These are phyloP conservation scores for Protophormia terraenovae DNA, from an alignment of 2,888 invertebrate genomes.

Conservation along the genomic window DNA sequence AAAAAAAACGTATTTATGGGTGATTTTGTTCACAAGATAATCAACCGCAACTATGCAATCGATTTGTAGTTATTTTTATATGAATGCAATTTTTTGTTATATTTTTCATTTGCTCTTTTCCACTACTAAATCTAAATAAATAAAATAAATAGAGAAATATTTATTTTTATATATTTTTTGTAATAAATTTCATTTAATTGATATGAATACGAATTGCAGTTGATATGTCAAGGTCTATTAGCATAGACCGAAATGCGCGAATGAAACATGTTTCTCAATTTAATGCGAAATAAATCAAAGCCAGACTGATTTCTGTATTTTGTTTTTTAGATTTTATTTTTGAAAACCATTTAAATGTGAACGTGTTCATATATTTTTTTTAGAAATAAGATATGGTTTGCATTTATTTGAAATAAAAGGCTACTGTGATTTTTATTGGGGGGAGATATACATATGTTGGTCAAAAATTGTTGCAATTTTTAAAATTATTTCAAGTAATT, in stretches of 20 bases:
- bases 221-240: conserved; percentile 69
- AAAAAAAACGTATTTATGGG: conserved; percentile 50
- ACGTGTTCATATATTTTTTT: conserved; percentile 3
- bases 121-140: conserved; percentile 34
- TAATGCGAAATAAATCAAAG: conserved; percentile 64
- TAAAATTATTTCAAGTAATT: not conserved
- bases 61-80: conserved; percentile 62
- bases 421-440: not conserved
- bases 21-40: conserved; percentile 65
- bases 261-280: conserved; percentile 63
- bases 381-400: not conserved
- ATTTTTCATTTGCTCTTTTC: conserved; percentile 7
- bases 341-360: conserved; percentile 37
- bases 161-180: conserved; percentile 50
- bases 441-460: not conserved
- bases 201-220: conserved; percentile 67
- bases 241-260: conserved; percentile 28
- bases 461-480: not conserved
- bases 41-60: conserved; percentile 66
- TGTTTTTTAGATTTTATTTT: not conserved
- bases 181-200: conserved; percentile 68
- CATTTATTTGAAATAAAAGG: not conserved
- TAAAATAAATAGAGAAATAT: conserved; percentile 44
- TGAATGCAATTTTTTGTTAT: conserved; percentile 14
- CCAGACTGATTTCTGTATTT: conserved; percentile 6